Evolutionary conservation across 2,888 invertebrate genomes (phyloP).

Genomic region (Caenorhabditis sp.): DNA sequence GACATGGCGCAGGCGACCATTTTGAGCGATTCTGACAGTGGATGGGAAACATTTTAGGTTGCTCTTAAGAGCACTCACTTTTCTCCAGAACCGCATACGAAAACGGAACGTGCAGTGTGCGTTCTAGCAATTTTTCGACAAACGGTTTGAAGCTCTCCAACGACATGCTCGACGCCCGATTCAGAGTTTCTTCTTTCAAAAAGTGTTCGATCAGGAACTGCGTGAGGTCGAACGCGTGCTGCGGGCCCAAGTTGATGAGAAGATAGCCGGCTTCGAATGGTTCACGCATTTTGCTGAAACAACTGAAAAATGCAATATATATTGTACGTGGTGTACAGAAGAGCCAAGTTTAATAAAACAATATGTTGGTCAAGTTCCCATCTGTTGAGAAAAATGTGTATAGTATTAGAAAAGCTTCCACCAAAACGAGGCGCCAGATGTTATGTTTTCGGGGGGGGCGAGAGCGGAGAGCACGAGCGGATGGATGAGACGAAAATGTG

Average conservation of each 20-base stretch:
- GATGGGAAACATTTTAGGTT: too few species aligned
- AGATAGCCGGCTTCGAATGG: background rate
- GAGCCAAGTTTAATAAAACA: too few species aligned
- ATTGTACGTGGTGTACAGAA: background rate
- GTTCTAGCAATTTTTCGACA: slow-evolving; percentile 33
- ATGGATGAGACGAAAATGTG: slow-evolving; percentile 24
- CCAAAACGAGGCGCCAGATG: too few species aligned
- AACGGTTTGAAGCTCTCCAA: slow-evolving; percentile 27
- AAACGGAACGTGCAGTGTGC: slow-evolving; percentile 41
- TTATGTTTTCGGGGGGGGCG: too few species aligned
- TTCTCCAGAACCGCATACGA: slow-evolving; percentile 19
- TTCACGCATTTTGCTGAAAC: slow-evolving; percentile 9
- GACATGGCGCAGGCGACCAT: slow-evolving; percentile 49
- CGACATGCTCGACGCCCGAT: slow-evolving; percentile 37
- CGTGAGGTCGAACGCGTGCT: background rate
- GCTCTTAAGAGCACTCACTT: too few species aligned
- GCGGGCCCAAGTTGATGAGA: slow-evolving; percentile 3
- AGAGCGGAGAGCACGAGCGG: background rate
- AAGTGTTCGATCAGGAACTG: slow-evolving; percentile 48
- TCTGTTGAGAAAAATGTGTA: too few species aligned
- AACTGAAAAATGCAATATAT: too few species aligned
- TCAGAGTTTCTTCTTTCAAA: slow-evolving; percentile 42
- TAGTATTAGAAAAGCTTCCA: too few species aligned
- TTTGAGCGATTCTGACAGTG: slow-evolving; percentile 28
- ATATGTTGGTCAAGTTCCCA: too few species aligned